Conservation (phyloP, 2,797 vertebrate species). For the Chaetodon trifasciatus region DNA sequence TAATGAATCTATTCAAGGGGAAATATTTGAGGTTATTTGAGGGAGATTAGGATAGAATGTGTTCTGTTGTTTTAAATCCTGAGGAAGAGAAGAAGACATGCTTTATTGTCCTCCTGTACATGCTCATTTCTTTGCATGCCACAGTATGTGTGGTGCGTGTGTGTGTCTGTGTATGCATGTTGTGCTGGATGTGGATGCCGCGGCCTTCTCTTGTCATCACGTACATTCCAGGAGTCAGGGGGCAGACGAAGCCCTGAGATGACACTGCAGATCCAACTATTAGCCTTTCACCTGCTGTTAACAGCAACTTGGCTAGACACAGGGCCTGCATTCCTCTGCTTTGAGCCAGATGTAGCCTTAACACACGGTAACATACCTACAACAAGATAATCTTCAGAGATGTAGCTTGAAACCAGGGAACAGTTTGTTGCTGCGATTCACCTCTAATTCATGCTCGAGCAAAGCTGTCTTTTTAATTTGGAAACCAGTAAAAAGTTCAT, state of each 20-base stretch:
- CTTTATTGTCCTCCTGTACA: slow-evolving; percentile 64
- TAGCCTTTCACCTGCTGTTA: slow-evolving; percentile 94
- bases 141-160: slow-evolving; percentile 35
- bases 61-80: slow-evolving; percentile 60
- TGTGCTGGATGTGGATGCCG: slow-evolving; percentile 59
- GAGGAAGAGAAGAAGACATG: slow-evolving; percentile 56
- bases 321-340: slow-evolving; percentile 89
- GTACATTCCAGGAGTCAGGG: slow-evolving; percentile 95
- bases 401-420: slow-evolving; percentile 49
- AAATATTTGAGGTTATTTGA: slow-evolving; percentile 65
- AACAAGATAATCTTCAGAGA: slow-evolving; percentile 70
- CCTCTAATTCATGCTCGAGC: slow-evolving; percentile 56
- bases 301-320: slow-evolving; percentile 94
- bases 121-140: slow-evolving; percentile 56
- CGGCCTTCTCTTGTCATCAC: slow-evolving; percentile 93
- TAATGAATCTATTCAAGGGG: slow-evolving; percentile 66
- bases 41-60: slow-evolving; percentile 55
- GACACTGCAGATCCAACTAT: slow-evolving; percentile 94
- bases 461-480: slow-evolving; percentile 73
- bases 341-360: slow-evolving; percentile 82
- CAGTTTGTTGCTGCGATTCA: slow-evolving; percentile 56
- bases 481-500: slow-evolving; percentile 76
- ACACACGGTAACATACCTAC: slow-evolving; percentile 77
- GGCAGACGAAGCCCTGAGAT: slow-evolving; percentile 92
- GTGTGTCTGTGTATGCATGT: slow-evolving; percentile 41